Evolutionary conservation across 2,888 invertebrate species (phyloP), one percentile per base, ranked within the genome.

Genomic region (Anticlea derivata): DNA sequence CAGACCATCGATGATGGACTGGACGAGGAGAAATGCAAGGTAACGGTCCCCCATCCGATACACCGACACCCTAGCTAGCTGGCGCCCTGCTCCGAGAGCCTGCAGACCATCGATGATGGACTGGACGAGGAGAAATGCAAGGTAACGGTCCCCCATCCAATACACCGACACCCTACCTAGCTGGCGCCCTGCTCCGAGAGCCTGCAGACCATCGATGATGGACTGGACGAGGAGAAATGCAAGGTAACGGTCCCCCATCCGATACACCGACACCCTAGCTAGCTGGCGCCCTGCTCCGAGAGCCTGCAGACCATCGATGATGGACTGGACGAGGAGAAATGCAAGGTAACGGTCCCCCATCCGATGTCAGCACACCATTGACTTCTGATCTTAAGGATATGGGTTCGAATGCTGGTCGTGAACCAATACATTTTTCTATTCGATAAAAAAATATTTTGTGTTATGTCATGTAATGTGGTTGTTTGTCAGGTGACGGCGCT

Each of bases 141-240:
- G 72, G 86, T 86, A 27, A 5, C 8, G 7, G 17, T 17, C 17
- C 2, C 17, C 17, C 17, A 17, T 2, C 17, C 2, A 4, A 0
- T 7, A 24, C 1, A 24, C n/a, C 8, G 27, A 20, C n/a, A n/a
- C n/a, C n/a, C n/a, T n/a, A 96, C 96, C 31, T 97, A 97, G 85
- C 91, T 98, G 65, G 95, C 96, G 60, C 98, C 98, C 0, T 97
- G 97, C 80, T 97, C 96, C 7, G 98, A 98, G 81, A 97, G 96
- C 68, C 90, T 98, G 43, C 96, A 97, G 82, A 97, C 97, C 30
- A 95, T 97, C 57, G 98, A 98, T 75, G 97, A 97, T 67, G 95
- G 95, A 73, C 91, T 97, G 0, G 93, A 94, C 1, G 94, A 94
- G 17, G 94, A 95, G 61, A 65, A 73, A 5, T 80, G 82, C 48